Base-by-base conservation (phyloP, 2,888 invertebrate species). In the Bombylius major region DNA sequence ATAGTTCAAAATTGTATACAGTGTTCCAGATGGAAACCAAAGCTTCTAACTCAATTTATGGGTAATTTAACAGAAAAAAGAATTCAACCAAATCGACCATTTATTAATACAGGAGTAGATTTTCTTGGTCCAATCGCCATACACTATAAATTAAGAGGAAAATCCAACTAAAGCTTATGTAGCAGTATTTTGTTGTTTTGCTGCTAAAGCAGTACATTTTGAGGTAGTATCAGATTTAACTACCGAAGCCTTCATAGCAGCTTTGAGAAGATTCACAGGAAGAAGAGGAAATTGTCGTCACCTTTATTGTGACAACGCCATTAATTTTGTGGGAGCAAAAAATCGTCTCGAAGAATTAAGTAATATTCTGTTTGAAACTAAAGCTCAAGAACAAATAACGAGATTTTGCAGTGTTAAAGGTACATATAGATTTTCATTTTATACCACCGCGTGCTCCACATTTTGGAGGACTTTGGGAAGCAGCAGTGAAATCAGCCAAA, bases 21-120 rank as follows among this genome's bases (percentile, higher is more conserved):
- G 33, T 63, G 63, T 47, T 53, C 50, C n/a, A 50, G 56, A 50
- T 52, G 57, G 11, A 60, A 56, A 42, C 58, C 59, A 34, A 55
- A 54, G 31, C 8, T 57, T 31, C 12, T 56, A 32, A 46, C 50
- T 12, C 64, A 64, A 47, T 34, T 62, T 1, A 66, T 67, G 65
- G 64, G 63, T 32, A 55, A 65, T 57, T 55, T 66, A 23, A 65
- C 66, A 4, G 36, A 13, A 23, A 47, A 39, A 42, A 54, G 65
- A 47, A 51, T 56, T 9, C 44, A 23, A 14, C 50, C 55, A 14
- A 52, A 56, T 45, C n/a, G 59, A 14, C 54, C 57, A 50, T 57
- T 60, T 49, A 44, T 56, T 4, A 53, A 57, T 34, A 42, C 55
- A 44, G 61, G 56, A 1, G 54, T 59, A 31, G 57, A 58, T 34